phyloP scores from a whole-genome alignment of 2,797 vertebrate species.

The Poeciliopsis infans region DNA sequence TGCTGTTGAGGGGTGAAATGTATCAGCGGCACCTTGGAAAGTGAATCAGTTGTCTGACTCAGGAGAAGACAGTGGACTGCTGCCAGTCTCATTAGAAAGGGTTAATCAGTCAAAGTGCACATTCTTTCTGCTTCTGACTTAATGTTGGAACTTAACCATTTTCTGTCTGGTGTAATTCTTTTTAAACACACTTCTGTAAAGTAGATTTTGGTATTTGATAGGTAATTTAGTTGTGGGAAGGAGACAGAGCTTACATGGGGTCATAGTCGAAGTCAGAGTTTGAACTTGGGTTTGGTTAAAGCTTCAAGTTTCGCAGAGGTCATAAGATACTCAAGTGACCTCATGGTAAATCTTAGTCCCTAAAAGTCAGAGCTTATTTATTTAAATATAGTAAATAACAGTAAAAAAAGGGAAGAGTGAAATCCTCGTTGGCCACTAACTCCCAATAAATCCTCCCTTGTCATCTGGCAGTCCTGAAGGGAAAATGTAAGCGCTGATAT shows the following conservation, averaged over 20 bases:
- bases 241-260: slow-evolving; percentile 13
- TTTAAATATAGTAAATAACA: background rate
- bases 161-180: background rate
- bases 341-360: background rate
- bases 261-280: slow-evolving; percentile 10
- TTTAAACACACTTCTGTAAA: background rate
- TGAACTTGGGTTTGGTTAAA: slow-evolving; percentile 16
- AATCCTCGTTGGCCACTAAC: background rate
- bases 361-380: background rate
- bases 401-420: background rate
- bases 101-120: slow-evolving; percentile 48
- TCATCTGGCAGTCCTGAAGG: slow-evolving; percentile 25
- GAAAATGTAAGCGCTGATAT: slow-evolving; percentile 39
- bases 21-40: slow-evolving; percentile 75
- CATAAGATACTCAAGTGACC: slow-evolving; percentile 30
- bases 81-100: slow-evolving; percentile 42
- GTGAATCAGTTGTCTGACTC: slow-evolving; percentile 54
- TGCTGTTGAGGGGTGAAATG: slow-evolving; percentile 50
- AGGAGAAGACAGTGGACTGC: slow-evolving; percentile 29
- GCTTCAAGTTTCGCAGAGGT: slow-evolving; percentile 25
- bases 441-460: slow-evolving; percentile 25
- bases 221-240: slow-evolving; percentile 1
- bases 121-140: slow-evolving; percentile 38
- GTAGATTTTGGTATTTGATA: slow-evolving; percentile 10
- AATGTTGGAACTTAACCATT: background rate